Percentiles rank a stretch among this genome's conserved stretches.
phyloP scores from a whole-genome alignment of 2,888 invertebrate genomes.

The Dynastes maya region DNA sequence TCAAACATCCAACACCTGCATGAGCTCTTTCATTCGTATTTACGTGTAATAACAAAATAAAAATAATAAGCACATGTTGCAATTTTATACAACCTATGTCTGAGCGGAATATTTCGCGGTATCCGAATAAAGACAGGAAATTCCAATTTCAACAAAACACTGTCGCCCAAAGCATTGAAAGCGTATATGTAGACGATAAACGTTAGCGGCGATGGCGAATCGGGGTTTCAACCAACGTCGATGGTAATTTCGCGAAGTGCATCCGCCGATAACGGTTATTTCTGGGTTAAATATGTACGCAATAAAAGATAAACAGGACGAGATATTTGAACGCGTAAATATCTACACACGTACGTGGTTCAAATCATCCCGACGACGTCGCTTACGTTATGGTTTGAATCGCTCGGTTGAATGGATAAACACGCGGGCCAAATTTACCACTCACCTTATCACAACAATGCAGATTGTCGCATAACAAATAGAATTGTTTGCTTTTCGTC shows the following conservation, averaged over 20 bases:
- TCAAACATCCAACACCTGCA: no score
- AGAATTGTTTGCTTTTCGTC: slow-evolving; percentile 11
- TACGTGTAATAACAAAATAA: no score
- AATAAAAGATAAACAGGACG: slow-evolving; percentile 31
- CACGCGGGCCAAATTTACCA: slow-evolving; percentile 5
- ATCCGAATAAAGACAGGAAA: neutral
- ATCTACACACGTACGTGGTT: neutral
- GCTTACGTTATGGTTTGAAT: neutral
- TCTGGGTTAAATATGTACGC: slow-evolving; percentile 31
- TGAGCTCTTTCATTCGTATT: no score
- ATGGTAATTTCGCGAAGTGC: slow-evolving; percentile 23
- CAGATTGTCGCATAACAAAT: slow-evolving; percentile 20
- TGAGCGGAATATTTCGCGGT: no score
- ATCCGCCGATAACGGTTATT: slow-evolving; percentile 33
- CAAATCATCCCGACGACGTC: neutral
- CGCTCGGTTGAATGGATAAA: neutral
- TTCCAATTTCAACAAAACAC: neutral
- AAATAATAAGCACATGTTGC: no score
- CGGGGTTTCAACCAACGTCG: neutral
- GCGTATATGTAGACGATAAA: neutral
- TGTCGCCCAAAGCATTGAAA: neutral
- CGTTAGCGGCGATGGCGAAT: neutral
- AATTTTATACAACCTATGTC: no score
- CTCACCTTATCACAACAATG: slow-evolving; percentile 28
- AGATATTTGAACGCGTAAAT: slow-evolving; percentile 25